A percentile compares a stretch with the other conserved stretches of the same genome.
Evolutionary conservation across 2,113 vertebrate genomes (phyloP).

Genomic region (Cololabis saira): DNA sequence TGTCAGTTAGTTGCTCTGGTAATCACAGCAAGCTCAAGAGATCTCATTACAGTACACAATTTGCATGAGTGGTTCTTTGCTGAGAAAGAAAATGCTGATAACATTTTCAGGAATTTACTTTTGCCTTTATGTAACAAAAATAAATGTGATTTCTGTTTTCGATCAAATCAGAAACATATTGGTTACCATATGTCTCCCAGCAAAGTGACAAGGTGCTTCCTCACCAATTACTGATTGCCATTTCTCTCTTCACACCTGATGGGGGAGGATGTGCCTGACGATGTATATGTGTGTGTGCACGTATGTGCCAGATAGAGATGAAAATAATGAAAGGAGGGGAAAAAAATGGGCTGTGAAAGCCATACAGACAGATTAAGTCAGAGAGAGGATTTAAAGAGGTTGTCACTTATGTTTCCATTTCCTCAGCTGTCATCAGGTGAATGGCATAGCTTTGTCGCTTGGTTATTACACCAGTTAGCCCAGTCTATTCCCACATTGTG

Average conservation of each 20-base stretch:
- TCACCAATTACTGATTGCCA: constrained; percentile 80
- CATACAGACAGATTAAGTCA: constrained; percentile 40
- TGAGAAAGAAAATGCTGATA: too few species aligned
- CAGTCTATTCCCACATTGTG: neutral
- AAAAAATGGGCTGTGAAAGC: neutral
- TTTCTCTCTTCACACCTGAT: constrained; percentile 78
- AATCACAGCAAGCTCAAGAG: too few species aligned
- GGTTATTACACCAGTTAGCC: constrained; percentile 25
- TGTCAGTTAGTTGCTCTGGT: too few species aligned
- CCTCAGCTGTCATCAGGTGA: constrained; percentile 49
- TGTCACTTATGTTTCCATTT: constrained; percentile 58
- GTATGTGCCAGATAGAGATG: constrained; percentile 25
- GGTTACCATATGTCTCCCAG: constrained; percentile 58
- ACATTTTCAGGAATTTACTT: constrained; percentile 4
- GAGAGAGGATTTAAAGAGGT: constrained; percentile 49
- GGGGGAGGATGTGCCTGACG: constrained; percentile 54
- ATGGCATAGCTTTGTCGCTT: constrained; percentile 21
- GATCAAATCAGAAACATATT: constrained; percentile 61
- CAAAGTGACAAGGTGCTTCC: constrained; percentile 76
- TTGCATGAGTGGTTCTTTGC: too few species aligned
- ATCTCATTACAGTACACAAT: too few species aligned
- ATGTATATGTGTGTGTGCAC: constrained; percentile 23
- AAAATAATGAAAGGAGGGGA: neutral
- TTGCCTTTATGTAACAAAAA: constrained; percentile 31
- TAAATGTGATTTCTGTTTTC: constrained; percentile 40